phyloP scores from a whole-genome alignment of 1,140 invertebrate genomes.

The Drosophila albomicans region DNA sequence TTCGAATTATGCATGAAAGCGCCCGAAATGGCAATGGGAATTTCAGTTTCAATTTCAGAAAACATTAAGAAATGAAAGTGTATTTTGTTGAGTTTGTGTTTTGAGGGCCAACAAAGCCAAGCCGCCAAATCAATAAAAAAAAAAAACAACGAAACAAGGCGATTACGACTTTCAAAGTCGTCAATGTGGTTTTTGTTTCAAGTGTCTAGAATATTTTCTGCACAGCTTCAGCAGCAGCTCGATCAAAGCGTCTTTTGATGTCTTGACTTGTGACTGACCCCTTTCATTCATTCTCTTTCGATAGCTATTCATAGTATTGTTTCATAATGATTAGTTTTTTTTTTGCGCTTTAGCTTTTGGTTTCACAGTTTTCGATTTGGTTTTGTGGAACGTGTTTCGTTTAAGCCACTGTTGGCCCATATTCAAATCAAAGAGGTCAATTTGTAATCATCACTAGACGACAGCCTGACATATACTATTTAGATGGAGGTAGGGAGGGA shows the following conservation, averaged over 20 bases:
- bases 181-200: background rate
- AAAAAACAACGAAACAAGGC: too few relatives aligned
- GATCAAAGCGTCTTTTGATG: background rate
- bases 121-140: background rate
- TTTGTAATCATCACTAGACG: constrained; percentile 8
- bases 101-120: background rate
- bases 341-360: background rate
- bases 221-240: background rate
- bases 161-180: background rate
- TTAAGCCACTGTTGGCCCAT: constrained; percentile 20
- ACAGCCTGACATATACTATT: too few relatives aligned
- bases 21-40: constrained; percentile 32
- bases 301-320: background rate
- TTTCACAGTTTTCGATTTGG: background rate
- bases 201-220: constrained; percentile 1
- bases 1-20: constrained; percentile 47
- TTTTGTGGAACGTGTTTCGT: constrained; percentile 7
- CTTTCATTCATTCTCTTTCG: constrained; percentile 17
- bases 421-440: constrained; percentile 26
- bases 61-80: constrained; percentile 36
- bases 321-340: constrained; percentile 15
- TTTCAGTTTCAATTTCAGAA: constrained; percentile 32
- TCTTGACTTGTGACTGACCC: background rate
- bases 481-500: too few relatives aligned
- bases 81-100: background rate